Evolutionary conservation across 2,888 invertebrate species (phyloP), one percentile per base, ranked within the genome.

Genomic region (Graphium colonna): DNA sequence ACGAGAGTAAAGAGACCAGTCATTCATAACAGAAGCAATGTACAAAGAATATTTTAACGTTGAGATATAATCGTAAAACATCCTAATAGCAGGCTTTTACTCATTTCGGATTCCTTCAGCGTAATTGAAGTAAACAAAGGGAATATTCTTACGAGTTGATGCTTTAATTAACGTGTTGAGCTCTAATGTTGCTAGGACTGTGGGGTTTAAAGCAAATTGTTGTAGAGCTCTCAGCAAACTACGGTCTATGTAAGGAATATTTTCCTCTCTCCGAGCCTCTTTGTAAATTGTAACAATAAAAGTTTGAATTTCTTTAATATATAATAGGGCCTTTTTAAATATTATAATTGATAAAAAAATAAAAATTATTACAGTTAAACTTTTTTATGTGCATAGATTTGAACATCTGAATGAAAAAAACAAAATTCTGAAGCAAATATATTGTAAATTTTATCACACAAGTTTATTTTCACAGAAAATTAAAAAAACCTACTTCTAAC

Each of bases 51-150:
- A 5, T 21, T 40, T 41, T 10, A 7, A n/a, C 26, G 5, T 10
- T 38, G 4, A 38, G 12, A n/a, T 8, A 1, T 21, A 33, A 7
- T 15, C 49, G 40, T 12, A 33, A 31, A 9, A 3, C 28, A 10
- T 17, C 44, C 52, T 60, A 49, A 66, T 70, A 57, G 61, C 51
- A 60, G 63, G 56, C 52, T 52, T 53, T 52, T 61, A 59, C 64
- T 64, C 58, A 70, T 71, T 71, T 64, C 55, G 56, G 59, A 73
- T 69, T 73, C 69, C 61, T 57, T 52, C 51, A 59, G 58, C 60
- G 68, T 69, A 67, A 73, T 70, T 69, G 63, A 59, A 62, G 69
- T 73, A 73, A 73, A 73, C 73, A 73, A 71, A 62, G 63, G 62
- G 65, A 66, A 67, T 69, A 69, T 67, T 68, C 69, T 59, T 51